phyloP scores from a whole-genome alignment of 2,797 vertebrate species.

The Leptoclinus maculatus region DNA sequence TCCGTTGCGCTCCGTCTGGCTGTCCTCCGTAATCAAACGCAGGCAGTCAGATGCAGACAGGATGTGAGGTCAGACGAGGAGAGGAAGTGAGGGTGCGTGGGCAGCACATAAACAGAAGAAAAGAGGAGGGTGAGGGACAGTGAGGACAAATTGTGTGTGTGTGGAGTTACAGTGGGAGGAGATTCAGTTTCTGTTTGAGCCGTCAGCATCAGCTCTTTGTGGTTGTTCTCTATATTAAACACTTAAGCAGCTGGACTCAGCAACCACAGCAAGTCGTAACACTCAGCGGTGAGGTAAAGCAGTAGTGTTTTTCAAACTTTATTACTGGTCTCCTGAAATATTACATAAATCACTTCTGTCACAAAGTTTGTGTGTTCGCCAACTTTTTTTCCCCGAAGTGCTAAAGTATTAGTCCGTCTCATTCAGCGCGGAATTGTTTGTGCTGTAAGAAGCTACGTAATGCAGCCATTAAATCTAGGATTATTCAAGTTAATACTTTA shows the following conservation, averaged over 20 bases:
- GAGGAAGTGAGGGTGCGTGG: slow-evolving; percentile 72
- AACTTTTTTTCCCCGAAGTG: not conserved
- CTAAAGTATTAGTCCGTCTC: not conserved
- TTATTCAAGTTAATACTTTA: not conserved
- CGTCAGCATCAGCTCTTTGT: slow-evolving; percentile 56
- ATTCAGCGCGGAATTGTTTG: not conserved
- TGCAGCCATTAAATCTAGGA: not conserved
- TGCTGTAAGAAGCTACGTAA: not conserved
- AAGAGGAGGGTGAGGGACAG: slow-evolving; percentile 40
- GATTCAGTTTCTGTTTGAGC: slow-evolving; percentile 49
- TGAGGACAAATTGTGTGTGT: slow-evolving; percentile 32
- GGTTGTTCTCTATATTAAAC: slow-evolving; percentile 64
- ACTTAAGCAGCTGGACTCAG: slow-evolving; percentile 64
- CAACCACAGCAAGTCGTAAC: slow-evolving; percentile 52
- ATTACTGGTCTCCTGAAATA: slow-evolving; percentile 48
- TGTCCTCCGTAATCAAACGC: slow-evolving; percentile 72
- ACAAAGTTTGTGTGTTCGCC: slow-evolving; percentile 18
- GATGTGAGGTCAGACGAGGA: slow-evolving; percentile 76
- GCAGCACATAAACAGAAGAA: slow-evolving; percentile 61
- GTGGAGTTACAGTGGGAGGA: slow-evolving; percentile 45
- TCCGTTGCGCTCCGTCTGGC: slow-evolving; percentile 62
- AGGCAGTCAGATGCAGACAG: slow-evolving; percentile 70
- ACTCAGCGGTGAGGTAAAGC: slow-evolving; percentile 43
- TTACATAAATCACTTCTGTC: slow-evolving; percentile 44
- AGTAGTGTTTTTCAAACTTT: slow-evolving; percentile 51